Evolutionary conservation across 1,140 invertebrate genomes (phyloP), one percentile per base, ranked within the genome.

Genomic region (Vanessa tameamea): DNA sequence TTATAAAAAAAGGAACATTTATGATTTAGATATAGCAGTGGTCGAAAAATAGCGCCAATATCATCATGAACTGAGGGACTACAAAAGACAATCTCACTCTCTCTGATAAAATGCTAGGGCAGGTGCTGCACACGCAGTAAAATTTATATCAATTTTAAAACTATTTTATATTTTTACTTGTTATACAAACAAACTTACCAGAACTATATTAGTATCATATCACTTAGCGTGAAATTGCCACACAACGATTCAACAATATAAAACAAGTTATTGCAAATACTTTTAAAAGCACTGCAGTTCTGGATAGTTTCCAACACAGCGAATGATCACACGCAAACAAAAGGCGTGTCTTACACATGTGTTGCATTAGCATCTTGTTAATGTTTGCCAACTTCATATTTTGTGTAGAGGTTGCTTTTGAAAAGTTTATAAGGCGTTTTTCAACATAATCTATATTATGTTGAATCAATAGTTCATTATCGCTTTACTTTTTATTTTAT

Each of bases 251-350:
- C 72, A 14, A 31, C 63, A 53, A 26, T 31, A 69, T 59, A 75
- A 69, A 47, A 53, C 31, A 68, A 68, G 15, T 75, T 74, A 75
- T 75, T 75, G 67, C 67, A 75, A 72, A 76, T 76, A 63, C 69
- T 71, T 72, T 69, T 76, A 68, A 76, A 76, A 72, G 69, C 69
- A 55, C 69, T 72, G 69, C 74, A 72, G 74, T 65, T 57, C 67
- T 76, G 74, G 74, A 70, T 47, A 9, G 0, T 1, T 43, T 76
- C 74, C 74, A 76, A 75, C 71, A 64, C 47, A 59, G 59, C 63
- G 51, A 70, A 64, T 73, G 57, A 73, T 75, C 67, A 75, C 67
- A 43, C 51, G 68, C 73, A 69, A 75, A 75, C 73, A 70, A 70
- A 65, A 50, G 50, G 11, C 51, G 69, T 37, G 69, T 64, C 13